Evolutionary conservation across 2,888 invertebrate species (phyloP).

Genomic region (Apoderus coryli): DNA sequence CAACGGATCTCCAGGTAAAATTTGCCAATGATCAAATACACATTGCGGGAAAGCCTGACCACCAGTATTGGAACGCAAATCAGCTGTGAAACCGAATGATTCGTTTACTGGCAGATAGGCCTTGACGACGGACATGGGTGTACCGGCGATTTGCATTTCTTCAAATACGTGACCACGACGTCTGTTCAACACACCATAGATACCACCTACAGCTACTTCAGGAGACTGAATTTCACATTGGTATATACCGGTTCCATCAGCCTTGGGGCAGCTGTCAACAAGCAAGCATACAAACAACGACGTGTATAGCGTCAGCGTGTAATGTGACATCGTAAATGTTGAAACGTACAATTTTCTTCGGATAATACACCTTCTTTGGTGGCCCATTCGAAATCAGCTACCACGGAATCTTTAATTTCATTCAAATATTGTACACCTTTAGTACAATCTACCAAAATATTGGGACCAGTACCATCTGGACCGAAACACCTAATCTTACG

Average conservation of each 20-base stretch:
- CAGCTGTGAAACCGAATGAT: constrained; percentile 99
- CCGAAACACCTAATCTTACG: constrained; percentile 99
- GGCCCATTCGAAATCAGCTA: constrained; percentile 99
- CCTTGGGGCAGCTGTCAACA: constrained; percentile 84
- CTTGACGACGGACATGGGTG: constrained; percentile 98
- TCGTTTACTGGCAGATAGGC: constrained; percentile 99
- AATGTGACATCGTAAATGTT: constrained; percentile 98
- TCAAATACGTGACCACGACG: constrained; percentile 97
- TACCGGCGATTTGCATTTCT: constrained; percentile 86
- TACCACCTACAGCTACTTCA: constrained; percentile 90
- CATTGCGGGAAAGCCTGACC: constrained; percentile 99
- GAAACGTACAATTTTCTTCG: constrained; percentile 94
- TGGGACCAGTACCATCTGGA: constrained; percentile 97
- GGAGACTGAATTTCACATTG: constrained; percentile 99
- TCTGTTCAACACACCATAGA: constrained; percentile 94
- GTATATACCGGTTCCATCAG: constrained; percentile 99
- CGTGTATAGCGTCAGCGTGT: constrained; percentile 99
- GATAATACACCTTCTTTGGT: constrained; percentile 97
- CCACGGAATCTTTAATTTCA: constrained; percentile 99
- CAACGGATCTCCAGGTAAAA: constrained; percentile 88
- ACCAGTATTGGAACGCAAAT: constrained; percentile 93
- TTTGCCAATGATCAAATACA: constrained; percentile 99
- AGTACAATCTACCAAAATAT: constrained; percentile 93
- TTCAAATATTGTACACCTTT: constrained; percentile 99
- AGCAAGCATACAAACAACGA: constrained; percentile 91